Base-by-base conservation (phyloP, 2,113 vertebrate genomes). In the Plestiodon gilberti region DNA sequence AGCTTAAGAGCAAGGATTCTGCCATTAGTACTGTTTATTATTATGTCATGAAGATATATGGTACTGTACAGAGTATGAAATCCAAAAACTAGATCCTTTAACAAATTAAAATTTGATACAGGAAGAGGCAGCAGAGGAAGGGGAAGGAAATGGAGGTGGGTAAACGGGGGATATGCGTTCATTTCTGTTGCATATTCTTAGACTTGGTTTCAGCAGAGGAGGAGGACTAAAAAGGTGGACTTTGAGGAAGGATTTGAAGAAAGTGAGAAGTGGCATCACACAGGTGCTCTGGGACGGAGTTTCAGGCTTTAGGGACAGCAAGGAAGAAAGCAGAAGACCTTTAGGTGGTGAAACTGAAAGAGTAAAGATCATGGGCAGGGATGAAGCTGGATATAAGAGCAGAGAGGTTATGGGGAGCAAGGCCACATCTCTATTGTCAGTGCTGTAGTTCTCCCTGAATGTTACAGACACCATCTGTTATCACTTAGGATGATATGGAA, bases 401-500 rank as follows among this genome's bases (percentile, higher is more conserved):
- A 40, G 10, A 33, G 57, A 22, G 22, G 11, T 13, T 33, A 25
- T 7, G 35, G 57, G 20, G 25, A 20, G 2, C 5, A 61, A 83
- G 48, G 3, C 55, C 55, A 57, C 17, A 57, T 10, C 13, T 55
- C 13, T 57, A 57, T 2, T 25, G 25, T 73, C 65, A 81, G 65
- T 20, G 10, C 20, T n/a, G 11, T 59, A 11, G 13, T 20, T 73
- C n/a, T 33, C 40, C 22, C 69, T 74, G 38, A 10, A 30, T 10
- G 15, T 52, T 81, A 67, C 13, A 6, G 88, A n/a, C 2, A 11
- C 17, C 14, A 11, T 65, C 70, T 87, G 2, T 75, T 33, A 1
- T 4, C 69, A 38, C 61, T 61, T 83, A 99, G 98, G 97, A 97
- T 0, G 99, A 99, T 91, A 98, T 98, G 98, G 99, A 99, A 90